Evolutionary conservation across 2,797 vertebrate genomes (phyloP).

Genomic region (Enteromius mattozi): DNA sequence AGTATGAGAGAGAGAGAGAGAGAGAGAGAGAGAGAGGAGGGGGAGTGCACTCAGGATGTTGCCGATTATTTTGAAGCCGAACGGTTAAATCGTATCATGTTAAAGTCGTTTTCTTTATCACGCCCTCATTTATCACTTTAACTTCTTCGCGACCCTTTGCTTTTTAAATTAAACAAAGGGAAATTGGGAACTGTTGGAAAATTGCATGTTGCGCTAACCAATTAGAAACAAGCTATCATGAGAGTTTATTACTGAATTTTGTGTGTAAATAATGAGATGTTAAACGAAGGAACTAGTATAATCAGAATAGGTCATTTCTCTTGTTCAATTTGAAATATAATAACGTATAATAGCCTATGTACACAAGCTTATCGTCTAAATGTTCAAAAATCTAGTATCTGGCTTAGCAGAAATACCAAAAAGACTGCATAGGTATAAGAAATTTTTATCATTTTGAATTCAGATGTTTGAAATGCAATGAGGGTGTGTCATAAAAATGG

Average conservation of each 20-base stretch:
- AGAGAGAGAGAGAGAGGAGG: slow-evolving; percentile 35
- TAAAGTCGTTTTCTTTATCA: slow-evolving; percentile 14
- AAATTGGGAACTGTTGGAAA: neutral
- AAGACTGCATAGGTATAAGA: neutral
- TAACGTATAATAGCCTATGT: neutral
- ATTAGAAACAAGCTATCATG: neutral
- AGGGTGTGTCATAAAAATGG: neutral
- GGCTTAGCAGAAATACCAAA: neutral
- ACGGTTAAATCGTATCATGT: slow-evolving; percentile 23
- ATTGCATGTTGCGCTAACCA: neutral
- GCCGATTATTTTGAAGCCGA: slow-evolving; percentile 42
- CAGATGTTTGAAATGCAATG: neutral
- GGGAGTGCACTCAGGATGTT: slow-evolving; percentile 40
- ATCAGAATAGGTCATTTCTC: neutral
- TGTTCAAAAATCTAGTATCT: neutral
- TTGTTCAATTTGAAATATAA: neutral
- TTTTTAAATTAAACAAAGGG: slow-evolving; percentile 11
- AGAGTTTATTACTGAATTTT: neutral
- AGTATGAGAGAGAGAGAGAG: slow-evolving; percentile 62
- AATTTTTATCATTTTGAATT: neutral
- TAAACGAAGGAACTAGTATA: neutral
- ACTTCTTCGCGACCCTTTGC: slow-evolving; percentile 48
- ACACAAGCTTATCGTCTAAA: neutral
- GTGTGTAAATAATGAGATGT: neutral
- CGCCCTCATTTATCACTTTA: slow-evolving; percentile 74